phyloP scores from a whole-genome alignment of 2,888 invertebrate species.

The Agrotis segetum region DNA sequence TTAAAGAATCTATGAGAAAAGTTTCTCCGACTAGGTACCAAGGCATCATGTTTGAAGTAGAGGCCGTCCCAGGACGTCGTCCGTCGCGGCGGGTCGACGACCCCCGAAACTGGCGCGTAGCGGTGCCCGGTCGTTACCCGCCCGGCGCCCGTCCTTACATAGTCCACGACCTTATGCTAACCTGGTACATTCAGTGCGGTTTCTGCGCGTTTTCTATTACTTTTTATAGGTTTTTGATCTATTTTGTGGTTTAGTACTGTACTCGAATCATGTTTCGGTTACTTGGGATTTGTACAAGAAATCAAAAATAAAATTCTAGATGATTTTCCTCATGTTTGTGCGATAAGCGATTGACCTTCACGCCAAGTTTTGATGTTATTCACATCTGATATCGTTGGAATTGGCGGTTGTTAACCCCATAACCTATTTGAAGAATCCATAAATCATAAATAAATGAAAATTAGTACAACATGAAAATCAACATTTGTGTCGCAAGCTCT shows the following conservation, averaged over 20 bases:
- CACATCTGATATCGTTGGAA: slow-evolving; percentile 62
- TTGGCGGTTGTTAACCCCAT: slow-evolving; percentile 67
- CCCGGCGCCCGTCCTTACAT: slow-evolving; percentile 82
- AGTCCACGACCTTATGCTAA: slow-evolving; percentile 85
- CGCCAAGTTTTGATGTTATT: slow-evolving; percentile 56
- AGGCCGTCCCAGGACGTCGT: slow-evolving; percentile 85
- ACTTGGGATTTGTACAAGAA: slow-evolving; percentile 1
- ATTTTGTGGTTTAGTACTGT: background rate
- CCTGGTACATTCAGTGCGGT: slow-evolving; percentile 80
- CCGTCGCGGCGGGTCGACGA: slow-evolving; percentile 83
- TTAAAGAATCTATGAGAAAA: slow-evolving; percentile 48
- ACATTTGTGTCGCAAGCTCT: background rate
- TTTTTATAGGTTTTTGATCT: slow-evolving; percentile 22
- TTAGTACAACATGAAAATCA: slow-evolving; percentile 34
- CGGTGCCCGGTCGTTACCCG: slow-evolving; percentile 90
- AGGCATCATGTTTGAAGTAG: slow-evolving; percentile 77
- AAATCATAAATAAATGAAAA: slow-evolving; percentile 52
- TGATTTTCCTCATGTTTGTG: slow-evolving; percentile 35
- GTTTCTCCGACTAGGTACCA: slow-evolving; percentile 70
- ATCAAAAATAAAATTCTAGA: slow-evolving; percentile 1
- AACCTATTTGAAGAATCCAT: slow-evolving; percentile 62
- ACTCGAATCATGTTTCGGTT: slow-evolving; percentile 2
- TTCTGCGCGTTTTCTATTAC: slow-evolving; percentile 63
- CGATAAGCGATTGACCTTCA: slow-evolving; percentile 54
- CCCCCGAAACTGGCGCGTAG: slow-evolving; percentile 89